Evolutionary conservation across 2,888 invertebrate genomes (phyloP).

Genomic region (Rotaria magnacalcarata): DNA sequence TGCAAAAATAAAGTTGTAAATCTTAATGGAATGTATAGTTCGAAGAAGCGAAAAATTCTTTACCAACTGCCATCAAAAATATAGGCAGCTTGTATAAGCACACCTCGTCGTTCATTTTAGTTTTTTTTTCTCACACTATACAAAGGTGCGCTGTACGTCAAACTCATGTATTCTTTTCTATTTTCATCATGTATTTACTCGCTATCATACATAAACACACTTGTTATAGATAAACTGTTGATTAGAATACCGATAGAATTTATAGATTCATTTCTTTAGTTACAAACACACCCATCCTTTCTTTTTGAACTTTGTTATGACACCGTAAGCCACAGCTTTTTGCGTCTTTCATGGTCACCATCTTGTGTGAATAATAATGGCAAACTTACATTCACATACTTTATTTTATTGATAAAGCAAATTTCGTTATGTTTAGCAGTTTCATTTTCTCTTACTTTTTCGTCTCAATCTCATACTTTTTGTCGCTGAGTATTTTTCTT

Average conservation of each 20-base stretch:
- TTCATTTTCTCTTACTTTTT: background rate
- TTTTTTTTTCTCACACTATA: background rate
- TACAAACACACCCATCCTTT: background rate
- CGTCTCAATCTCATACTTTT: background rate
- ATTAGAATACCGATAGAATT: background rate
- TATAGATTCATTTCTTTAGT: background rate
- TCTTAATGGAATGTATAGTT: background rate
- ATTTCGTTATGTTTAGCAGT: background rate
- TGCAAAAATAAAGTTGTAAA: background rate
- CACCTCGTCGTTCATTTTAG: background rate
- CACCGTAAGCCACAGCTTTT: background rate
- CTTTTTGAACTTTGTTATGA: background rate
- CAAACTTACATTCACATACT: background rate
- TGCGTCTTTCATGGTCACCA: background rate
- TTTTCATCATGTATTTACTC: background rate
- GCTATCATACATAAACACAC: background rate
- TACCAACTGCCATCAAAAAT: background rate
- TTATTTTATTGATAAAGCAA: background rate
- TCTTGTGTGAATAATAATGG: background rate
- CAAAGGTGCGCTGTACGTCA: background rate
- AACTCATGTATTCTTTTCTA: background rate
- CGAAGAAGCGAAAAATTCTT: background rate
- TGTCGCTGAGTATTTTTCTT: background rate
- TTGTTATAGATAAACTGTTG: background rate
- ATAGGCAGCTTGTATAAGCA: background rate